These are phyloP conservation scores for Anguilla pacifica DNA, from an alignment of 2,797 vertebrate genomes.

Conservation along the genomic window DNA sequence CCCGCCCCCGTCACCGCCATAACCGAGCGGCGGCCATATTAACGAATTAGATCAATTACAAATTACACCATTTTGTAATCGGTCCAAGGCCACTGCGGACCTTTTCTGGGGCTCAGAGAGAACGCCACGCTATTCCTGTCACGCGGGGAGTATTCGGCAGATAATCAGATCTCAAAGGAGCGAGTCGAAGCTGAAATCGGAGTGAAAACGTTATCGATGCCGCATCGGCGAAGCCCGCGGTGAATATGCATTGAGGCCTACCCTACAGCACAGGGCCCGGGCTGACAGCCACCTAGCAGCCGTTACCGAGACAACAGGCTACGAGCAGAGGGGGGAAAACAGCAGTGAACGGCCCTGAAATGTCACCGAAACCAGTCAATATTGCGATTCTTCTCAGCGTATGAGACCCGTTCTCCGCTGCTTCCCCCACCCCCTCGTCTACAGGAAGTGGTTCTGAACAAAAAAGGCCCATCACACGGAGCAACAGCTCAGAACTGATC, in stretches of 20 bases:
- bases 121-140: constrained; percentile 64
- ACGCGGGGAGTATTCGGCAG: constrained; percentile 64
- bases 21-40: constrained; percentile 64
- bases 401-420: background rate
- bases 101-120: constrained; percentile 50
- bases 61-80: constrained; percentile 73
- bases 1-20: constrained; percentile 52
- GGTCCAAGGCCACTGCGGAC: constrained; percentile 56
- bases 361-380: background rate
- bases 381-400: background rate
- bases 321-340: background rate
- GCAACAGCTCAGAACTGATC: background rate
- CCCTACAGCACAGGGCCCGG: background rate
- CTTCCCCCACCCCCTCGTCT: background rate
- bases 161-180: constrained; percentile 71
- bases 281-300: background rate
- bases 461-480: background rate
- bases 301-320: background rate
- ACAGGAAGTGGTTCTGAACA: background rate
- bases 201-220: background rate
- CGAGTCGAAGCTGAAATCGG: constrained; percentile 49
- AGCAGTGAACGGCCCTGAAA: background rate
- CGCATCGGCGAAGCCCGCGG: background rate
- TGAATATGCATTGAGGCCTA: background rate
- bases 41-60: constrained; percentile 70